Evolutionary conservation across 1,140 invertebrate species (phyloP).

Genomic region (Campoletis sonorensis): DNA sequence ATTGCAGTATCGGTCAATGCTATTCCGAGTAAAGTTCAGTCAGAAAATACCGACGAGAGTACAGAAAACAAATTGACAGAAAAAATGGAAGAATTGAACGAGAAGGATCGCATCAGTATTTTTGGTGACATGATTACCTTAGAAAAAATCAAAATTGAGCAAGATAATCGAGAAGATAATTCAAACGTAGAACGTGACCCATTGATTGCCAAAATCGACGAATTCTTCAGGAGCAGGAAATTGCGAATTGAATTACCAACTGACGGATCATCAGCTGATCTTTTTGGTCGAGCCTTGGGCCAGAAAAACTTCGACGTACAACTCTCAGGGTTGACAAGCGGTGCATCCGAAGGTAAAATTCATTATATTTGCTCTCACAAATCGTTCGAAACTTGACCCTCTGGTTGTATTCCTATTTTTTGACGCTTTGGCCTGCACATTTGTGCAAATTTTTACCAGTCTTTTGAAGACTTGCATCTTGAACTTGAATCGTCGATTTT

Average conservation of each 20-base stretch:
- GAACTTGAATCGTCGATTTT: no score
- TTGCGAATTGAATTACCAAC: conserved; percentile 66
- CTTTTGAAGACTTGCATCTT: no score
- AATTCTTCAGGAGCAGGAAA: conserved; percentile 66
- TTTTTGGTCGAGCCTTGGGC: conserved; percentile 71
- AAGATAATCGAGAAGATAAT: conserved; percentile 33
- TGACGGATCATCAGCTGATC: conserved; percentile 70
- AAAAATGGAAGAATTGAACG: conserved; percentile 67
- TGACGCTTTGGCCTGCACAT: no score
- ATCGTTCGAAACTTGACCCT: neutral
- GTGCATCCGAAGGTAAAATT: conserved; percentile 71
- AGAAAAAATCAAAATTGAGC: conserved; percentile 62
- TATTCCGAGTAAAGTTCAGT: conserved; percentile 42
- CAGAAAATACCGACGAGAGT: conserved; percentile 45
- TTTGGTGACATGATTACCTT: conserved; percentile 68
- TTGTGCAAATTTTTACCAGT: no score
- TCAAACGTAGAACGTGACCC: conserved; percentile 58
- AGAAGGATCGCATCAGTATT: conserved; percentile 63
- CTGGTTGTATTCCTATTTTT: no score
- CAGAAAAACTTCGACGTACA: conserved; percentile 66
- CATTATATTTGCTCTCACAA: no score
- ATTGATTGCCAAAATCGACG: conserved; percentile 67
- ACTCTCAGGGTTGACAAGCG: conserved; percentile 63
- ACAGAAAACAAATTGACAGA: conserved; percentile 63
- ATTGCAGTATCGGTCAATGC: conserved; percentile 46